Base-by-base conservation (phyloP, 2,113 vertebrate species). In the Sula dactylatra region DNA sequence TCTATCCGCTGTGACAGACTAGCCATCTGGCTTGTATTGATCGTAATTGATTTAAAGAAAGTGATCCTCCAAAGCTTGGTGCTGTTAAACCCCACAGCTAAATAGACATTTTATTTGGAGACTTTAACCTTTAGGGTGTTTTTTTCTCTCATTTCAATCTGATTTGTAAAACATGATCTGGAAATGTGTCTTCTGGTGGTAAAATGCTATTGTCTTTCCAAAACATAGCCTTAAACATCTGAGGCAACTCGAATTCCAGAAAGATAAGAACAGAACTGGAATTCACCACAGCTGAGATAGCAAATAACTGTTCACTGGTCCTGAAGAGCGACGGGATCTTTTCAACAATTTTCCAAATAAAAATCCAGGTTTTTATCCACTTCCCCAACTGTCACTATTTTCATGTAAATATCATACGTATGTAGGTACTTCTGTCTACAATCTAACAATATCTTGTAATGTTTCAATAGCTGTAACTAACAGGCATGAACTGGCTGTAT, bases 21-120 rank as follows among this genome's bases (percentile, higher is more conserved):
- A 22, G 88, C 97, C 98, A 98, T 97, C 98, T 98, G 98, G 92
- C 94, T 94, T 54, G 21, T 95, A 97, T 98, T 78, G 93, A 98
- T 98, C 97, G 93, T 42, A 74, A 97, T 78, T 95, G 97, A 94
- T 90, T 97, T 94, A 94, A 95, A 93, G 96, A 96, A 97, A 96
- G 86, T 64, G 95, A 96, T 94, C 96, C 86, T 94, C 80, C 52
- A 26, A 47, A 96, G 77, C 52, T 72, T 86, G 92, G 52, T 88
- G 79, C 86, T 38, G 50, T 77, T 93, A 82, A 95, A 82, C 93
- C 93, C 95, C 40, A 8, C 38, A 72, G 92, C 80, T 96, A 94
- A 82, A 92, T 17, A 69, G 88, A 50, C 8, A 2, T 83, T 95
- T 89, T 40, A 58, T 86, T 93, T 85, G 77, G 88, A 92, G 52